Evolutionary conservation across 2,888 invertebrate species (phyloP).

Genomic region (Scaptomyza reducta): DNA sequence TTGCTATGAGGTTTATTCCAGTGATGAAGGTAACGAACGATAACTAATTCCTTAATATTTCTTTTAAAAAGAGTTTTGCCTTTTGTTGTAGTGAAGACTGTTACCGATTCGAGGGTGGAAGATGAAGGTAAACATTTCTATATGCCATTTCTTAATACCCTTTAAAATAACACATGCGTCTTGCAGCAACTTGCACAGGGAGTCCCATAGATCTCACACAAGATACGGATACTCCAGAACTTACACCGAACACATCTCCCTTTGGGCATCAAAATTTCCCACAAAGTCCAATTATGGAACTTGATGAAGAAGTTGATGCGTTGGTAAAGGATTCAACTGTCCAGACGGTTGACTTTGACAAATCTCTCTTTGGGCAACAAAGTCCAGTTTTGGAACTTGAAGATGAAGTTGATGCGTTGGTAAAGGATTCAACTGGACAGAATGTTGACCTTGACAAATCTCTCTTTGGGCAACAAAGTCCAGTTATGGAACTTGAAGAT

Average conservation of each 20-base stretch:
- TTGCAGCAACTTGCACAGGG: neutral
- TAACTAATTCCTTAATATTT: neutral
- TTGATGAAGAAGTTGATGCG: conserved; percentile 11
- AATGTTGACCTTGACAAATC: conserved; percentile 2
- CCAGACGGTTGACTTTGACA: neutral
- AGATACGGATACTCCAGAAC: conserved; percentile 27
- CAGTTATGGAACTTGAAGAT: conserved; percentile 24
- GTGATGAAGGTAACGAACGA: conserved; percentile 80
- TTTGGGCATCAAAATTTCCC: conserved; percentile 10
- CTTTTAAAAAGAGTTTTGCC: neutral
- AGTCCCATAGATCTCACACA: conserved; percentile 63
- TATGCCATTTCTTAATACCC: too few relatives aligned
- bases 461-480: conserved; percentile 19
- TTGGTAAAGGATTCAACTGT: neutral
- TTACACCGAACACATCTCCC: neutral
- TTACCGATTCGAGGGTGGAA: conserved; percentile 23
- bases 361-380: conserved; percentile 6
- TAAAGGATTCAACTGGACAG: neutral
- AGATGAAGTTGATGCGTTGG: conserved; percentile 1
- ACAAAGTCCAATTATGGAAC: conserved; percentile 29
- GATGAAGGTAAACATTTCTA: conserved; percentile 1
- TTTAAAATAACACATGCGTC: neutral
- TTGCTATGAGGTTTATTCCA: conserved; percentile 79
- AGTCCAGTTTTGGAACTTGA: conserved; percentile 34
- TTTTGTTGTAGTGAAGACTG: conserved; percentile 79